Conservation (phyloP, 92 coral and sea anemone species). For the Epizoanthus rinbou region DNA sequence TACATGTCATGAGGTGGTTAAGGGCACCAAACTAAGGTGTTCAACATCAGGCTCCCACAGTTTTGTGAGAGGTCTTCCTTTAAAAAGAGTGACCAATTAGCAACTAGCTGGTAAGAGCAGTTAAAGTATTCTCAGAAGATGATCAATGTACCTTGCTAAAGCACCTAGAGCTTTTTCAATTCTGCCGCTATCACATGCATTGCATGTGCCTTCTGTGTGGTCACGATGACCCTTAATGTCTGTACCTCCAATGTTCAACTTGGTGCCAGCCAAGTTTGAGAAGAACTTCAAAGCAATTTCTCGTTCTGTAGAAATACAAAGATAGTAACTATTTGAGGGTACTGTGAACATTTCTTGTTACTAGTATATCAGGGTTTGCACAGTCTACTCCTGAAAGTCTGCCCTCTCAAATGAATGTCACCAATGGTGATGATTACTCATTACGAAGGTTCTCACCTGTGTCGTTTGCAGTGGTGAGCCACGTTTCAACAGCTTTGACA, state of each 20-base stretch:
- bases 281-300: conserved; percentile 85
- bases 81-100: too few species aligned
- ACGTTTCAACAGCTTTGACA: conserved; percentile 70
- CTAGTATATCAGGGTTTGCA: background rate
- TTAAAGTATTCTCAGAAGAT: too few species aligned
- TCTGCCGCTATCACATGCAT: conserved; percentile 74
- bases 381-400: background rate
- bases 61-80: too few species aligned
- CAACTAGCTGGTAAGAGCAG: too few species aligned
- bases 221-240: conserved; percentile 61
- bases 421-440: background rate
- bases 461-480: conserved; percentile 79
- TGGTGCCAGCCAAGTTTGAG: conserved; percentile 78
- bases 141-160: conserved; percentile 63
- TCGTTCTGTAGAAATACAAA: conserved; percentile 56
- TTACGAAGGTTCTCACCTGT: conserved; percentile 56
- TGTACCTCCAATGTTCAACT: conserved; percentile 56
- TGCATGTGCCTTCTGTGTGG: conserved; percentile 68
- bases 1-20: too few species aligned
- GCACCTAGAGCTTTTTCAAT: conserved; percentile 75
- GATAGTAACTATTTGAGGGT: background rate
- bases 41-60: too few species aligned
- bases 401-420: background rate
- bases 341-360: too few species aligned
- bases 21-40: too few species aligned